phyloP scores from a whole-genome alignment of 1,140 invertebrate species.

The Pachypsylla venusta region DNA sequence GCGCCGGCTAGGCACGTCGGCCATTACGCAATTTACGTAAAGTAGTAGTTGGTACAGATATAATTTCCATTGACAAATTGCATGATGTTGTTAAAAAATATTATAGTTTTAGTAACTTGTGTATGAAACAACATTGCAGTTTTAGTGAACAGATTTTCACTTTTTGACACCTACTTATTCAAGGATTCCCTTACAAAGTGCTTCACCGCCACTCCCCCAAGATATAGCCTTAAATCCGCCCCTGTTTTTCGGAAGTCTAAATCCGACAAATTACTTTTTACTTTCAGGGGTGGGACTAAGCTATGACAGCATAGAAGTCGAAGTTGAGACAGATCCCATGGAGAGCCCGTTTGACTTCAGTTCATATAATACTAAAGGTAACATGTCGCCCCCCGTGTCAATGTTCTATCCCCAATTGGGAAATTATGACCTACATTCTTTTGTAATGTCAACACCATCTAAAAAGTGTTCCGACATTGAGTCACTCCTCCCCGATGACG shows the following conservation, averaged over 20 bases:
- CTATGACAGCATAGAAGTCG: constrained; percentile 13
- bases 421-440: constrained; percentile 18
- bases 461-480: constrained; percentile 13
- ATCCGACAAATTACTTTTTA: background rate
- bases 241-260: background rate
- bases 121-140: background rate
- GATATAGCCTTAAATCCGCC: no score
- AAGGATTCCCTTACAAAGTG: no score
- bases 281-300: constrained; percentile 17
- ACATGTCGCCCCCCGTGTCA: constrained; percentile 16
- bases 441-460: constrained; percentile 9
- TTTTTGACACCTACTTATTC: no score
- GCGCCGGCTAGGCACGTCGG: no score
- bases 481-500: background rate
- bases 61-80: no score
- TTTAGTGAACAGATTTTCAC: background rate
- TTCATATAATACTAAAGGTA: constrained; percentile 10
- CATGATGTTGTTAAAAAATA: no score
- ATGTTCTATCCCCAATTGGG: constrained; percentile 22
- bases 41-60: no score
- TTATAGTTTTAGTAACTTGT: background rate
- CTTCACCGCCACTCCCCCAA: no score
- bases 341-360: constrained; percentile 14
- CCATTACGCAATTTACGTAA: no score
- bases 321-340: constrained; percentile 15